Conservation (phyloP, 2,113 vertebrate species). For the Diphyllodes magnificus region DNA sequence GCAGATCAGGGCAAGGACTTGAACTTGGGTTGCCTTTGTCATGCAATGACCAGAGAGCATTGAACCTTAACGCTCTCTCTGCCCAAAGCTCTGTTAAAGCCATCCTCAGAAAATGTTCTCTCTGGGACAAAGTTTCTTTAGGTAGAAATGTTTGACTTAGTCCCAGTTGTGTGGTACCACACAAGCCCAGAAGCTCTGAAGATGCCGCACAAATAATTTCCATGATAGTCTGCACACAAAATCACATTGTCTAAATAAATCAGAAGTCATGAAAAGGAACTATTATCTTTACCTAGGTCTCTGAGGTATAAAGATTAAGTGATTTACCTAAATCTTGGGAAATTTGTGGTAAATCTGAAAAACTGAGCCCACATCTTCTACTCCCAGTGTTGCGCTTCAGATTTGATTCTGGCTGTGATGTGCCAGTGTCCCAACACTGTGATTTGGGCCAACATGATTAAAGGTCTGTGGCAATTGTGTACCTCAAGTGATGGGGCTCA, state of each 20-base stretch:
- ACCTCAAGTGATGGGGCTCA: background rate
- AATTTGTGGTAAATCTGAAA: background rate
- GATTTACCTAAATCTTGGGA: background rate
- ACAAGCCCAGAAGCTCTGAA: background rate
- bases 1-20: background rate
- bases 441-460: background rate
- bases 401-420: background rate
- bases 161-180: background rate
- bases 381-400: accelerated
- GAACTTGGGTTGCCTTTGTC: background rate
- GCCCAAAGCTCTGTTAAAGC: background rate
- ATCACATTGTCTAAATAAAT: background rate
- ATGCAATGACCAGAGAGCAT: background rate
- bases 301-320: background rate
- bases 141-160: background rate
- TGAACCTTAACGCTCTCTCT: background rate
- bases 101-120: background rate
- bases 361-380: background rate
- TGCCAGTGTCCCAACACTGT: background rate
- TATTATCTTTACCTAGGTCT: background rate
- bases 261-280: background rate
- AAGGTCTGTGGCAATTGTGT: background rate
- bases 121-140: background rate
- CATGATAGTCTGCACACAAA: background rate
- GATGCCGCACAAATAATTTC: background rate